These are phyloP conservation scores for Caenorhabditis zanzibari DNA, from an alignment of 2,888 invertebrate species.

Conservation along the genomic window DNA sequence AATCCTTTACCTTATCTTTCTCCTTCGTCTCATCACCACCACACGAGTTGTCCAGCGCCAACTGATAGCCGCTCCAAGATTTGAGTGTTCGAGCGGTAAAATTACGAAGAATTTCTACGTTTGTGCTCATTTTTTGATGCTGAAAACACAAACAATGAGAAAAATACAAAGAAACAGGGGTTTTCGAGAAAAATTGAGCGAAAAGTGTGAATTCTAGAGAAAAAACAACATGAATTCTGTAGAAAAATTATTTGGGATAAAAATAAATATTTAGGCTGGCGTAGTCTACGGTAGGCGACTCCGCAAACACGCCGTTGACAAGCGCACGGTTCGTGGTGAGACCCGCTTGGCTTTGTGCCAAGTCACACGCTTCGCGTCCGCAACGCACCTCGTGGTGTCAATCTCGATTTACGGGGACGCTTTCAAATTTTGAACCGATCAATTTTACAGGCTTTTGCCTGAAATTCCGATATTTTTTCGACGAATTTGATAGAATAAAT, in stretches of 20 bases:
- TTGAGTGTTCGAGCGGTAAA: conserved; percentile 64
- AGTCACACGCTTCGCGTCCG: background rate
- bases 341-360: conserved; percentile 57
- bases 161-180: background rate
- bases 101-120: conserved; percentile 31
- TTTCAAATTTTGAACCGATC: conserved; percentile 35
- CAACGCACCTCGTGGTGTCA: conserved; percentile 51
- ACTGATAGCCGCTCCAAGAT: conserved; percentile 76
- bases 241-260: conserved; percentile 17
- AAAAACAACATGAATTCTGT: conserved; percentile 9
- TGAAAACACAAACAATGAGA: background rate
- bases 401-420: conserved; percentile 46
- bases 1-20: conserved; percentile 69
- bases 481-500: background rate
- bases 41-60: conserved; percentile 73
- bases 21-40: conserved; percentile 76
- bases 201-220: too few species aligned
- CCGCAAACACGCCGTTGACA: conserved; percentile 52
- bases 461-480: background rate
- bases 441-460: background rate
- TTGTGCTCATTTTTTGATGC: conserved; percentile 32
- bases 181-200: conserved; percentile 24
- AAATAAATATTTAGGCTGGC: background rate
- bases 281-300: conserved; percentile 42
- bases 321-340: conserved; percentile 45